These are phyloP conservation scores for Vandiemenella viatica DNA, from an alignment of 2,888 invertebrate species.

Conservation along the genomic window DNA sequence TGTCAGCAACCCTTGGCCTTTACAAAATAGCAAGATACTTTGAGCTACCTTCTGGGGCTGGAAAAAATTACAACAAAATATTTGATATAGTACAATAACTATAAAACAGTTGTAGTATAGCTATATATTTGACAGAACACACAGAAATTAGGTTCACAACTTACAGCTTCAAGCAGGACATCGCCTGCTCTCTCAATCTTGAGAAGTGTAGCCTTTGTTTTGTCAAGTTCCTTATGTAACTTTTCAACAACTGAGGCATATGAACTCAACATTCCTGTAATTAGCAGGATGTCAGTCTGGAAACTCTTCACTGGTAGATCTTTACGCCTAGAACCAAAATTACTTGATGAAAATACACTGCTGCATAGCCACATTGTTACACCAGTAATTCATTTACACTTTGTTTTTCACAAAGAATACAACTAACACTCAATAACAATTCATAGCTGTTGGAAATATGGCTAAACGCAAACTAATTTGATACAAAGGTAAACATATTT, in stretches of 20 bases:
- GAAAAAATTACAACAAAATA: constrained; percentile 19
- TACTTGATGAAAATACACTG: no score
- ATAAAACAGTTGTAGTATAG: not conserved
- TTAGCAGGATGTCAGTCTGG: constrained; percentile 62
- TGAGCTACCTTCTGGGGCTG: constrained; percentile 80
- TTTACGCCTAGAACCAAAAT: constrained; percentile 44
- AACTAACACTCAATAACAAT: no score
- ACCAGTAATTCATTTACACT: no score
- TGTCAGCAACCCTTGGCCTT: constrained; percentile 70
- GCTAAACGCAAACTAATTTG: no score
- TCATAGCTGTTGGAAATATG: no score
- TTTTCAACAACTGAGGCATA: constrained; percentile 68
- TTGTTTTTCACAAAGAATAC: no score
- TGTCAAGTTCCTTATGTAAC: constrained; percentile 60
- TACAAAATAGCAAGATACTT: constrained; percentile 73
- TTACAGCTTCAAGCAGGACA: constrained; percentile 69
- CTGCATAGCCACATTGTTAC: not conserved
- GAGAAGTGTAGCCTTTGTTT: constrained; percentile 66
- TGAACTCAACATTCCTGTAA: constrained; percentile 63
- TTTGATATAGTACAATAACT: not conserved
- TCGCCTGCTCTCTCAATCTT: constrained; percentile 79
- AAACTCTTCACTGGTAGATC: constrained; percentile 54
- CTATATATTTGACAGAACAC: not conserved
- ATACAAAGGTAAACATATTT: no score
- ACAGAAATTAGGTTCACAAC: constrained; percentile 20